These are phyloP conservation scores for Bufotes viridis DNA, from an alignment of 2,797 vertebrate species.

Conservation along the genomic window DNA sequence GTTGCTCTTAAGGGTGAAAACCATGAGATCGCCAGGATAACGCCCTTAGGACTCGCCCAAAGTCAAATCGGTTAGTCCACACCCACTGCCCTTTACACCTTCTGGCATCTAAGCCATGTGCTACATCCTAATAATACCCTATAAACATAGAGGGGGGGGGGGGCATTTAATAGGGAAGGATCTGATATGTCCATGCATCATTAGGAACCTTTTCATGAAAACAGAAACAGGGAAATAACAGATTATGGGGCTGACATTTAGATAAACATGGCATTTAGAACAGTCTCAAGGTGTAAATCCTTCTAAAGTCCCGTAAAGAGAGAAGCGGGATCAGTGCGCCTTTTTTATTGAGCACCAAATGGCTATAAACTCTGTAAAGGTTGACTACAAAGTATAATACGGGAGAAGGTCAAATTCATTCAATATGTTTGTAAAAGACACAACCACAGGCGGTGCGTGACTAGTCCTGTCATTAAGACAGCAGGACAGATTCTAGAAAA, in stretches of 20 bases:
- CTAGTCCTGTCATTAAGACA: neutral
- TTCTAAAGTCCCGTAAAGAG: constrained; percentile 10
- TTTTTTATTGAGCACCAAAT: constrained; percentile 18
- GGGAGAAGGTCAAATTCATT: neutral
- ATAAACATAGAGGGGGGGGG: neutral
- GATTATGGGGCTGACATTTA: constrained; percentile 3
- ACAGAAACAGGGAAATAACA: neutral
- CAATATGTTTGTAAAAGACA: neutral
- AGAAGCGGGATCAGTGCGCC: neutral
- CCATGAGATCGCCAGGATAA: too few species aligned
- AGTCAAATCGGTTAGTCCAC: too few species aligned
- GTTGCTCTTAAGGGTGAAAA: too few species aligned
- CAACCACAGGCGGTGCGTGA: neutral
- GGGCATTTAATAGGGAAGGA: neutral
- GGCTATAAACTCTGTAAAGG: constrained; percentile 33
- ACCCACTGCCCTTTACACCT: too few species aligned
- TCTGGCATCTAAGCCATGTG: neutral
- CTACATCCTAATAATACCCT: neutral
- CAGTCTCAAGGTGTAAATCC: constrained; percentile 38
- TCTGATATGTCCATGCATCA: neutral
- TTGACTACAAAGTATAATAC: constrained; percentile 16
- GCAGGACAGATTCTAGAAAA: too few species aligned
- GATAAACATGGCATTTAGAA: constrained; percentile 39
- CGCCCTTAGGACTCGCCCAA: too few species aligned
- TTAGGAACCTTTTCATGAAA: constrained; percentile 8